Percentiles rank a stretch among this genome's conserved stretches.
phyloP scores from a whole-genome alignment of 2,113 vertebrate genomes.

The Corythaeola cristata region DNA sequence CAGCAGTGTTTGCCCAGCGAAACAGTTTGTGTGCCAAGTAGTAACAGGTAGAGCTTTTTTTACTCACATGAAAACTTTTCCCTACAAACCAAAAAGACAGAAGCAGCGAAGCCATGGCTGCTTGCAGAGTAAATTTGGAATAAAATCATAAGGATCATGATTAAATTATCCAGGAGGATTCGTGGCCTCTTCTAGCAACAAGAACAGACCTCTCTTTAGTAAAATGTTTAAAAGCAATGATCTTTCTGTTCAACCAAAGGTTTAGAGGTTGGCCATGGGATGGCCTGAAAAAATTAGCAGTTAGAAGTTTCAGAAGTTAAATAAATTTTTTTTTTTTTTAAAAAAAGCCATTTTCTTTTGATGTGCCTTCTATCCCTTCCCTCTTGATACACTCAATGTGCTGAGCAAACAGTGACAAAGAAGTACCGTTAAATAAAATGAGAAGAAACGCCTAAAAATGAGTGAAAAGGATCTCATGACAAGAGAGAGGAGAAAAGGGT shows the following conservation, averaged over 20 bases:
- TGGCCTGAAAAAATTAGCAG: background rate
- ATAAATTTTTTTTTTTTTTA: too few species aligned
- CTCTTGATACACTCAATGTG: background rate
- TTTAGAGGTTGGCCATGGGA: background rate
- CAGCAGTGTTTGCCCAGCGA: background rate
- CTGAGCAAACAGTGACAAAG: background rate
- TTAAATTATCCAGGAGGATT: background rate
- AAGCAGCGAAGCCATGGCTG: background rate
- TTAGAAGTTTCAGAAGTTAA: background rate
- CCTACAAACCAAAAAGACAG: background rate
- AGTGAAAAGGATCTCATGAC: background rate
- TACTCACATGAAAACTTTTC: background rate
- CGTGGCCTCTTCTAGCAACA: background rate
- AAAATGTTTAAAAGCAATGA: background rate
- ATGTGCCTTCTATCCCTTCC: background rate
- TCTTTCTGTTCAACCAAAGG: background rate
- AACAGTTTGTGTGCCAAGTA: background rate
- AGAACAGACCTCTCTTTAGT: background rate
- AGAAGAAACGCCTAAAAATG: background rate
- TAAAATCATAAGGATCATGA: background rate
- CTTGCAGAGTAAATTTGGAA: background rate
- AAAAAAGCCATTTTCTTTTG: background rate
- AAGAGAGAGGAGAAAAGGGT: background rate
- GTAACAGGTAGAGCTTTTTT: background rate
- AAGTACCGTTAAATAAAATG: background rate